Evolutionary conservation across 2,113 vertebrate genomes (phyloP).

Genomic region (Sakesphorus luctuosus): DNA sequence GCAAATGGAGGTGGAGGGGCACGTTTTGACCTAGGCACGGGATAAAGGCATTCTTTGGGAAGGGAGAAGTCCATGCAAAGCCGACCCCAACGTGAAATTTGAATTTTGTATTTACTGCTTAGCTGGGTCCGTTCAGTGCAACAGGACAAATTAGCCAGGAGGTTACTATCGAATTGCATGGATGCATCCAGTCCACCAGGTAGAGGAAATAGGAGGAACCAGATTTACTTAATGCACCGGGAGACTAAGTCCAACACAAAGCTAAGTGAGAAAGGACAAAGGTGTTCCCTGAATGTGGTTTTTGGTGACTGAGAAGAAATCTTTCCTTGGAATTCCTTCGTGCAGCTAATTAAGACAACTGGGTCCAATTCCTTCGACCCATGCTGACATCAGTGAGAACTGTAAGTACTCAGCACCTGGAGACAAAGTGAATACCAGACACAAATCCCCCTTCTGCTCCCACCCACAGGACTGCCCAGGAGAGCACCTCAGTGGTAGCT

Average conservation of each 20-base stretch:
- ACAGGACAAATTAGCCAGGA: slow-evolving; percentile 30
- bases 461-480: neutral
- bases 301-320: slow-evolving; percentile 70
- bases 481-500: neutral
- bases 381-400: slow-evolving; percentile 51
- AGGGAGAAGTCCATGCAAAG: slow-evolving; percentile 57
- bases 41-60: slow-evolving; percentile 56
- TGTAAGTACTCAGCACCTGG: slow-evolving; percentile 56
- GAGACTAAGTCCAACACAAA: slow-evolving; percentile 42
- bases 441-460: slow-evolving; percentile 11
- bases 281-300: slow-evolving; percentile 69
- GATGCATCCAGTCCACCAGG: slow-evolving; percentile 35
- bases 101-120: neutral
- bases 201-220: neutral
- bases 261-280: slow-evolving; percentile 6
- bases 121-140: slow-evolving; percentile 58
- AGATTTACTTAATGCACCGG: neutral
- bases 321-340: slow-evolving; percentile 62
- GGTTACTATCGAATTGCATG: slow-evolving; percentile 12
- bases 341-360: slow-evolving; percentile 69
- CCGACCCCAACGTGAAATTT: neutral
- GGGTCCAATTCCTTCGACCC: neutral
- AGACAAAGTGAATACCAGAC: slow-evolving; percentile 51
- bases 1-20: neutral
- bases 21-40: neutral